phyloP scores from a whole-genome alignment of 2,797 vertebrate species.

The Picus viridis region DNA sequence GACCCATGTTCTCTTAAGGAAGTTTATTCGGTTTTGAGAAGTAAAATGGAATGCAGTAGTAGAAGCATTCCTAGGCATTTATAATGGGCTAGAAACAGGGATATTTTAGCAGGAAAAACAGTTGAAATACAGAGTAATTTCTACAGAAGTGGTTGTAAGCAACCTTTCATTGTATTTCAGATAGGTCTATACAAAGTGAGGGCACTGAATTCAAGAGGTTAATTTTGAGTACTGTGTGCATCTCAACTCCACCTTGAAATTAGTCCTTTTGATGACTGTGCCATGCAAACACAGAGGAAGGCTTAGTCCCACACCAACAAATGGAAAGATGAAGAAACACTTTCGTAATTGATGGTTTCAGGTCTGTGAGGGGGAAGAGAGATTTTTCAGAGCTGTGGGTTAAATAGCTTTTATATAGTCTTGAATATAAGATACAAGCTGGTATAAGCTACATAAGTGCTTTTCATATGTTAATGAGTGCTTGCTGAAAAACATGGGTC shows the following conservation, averaged over 20 bases:
- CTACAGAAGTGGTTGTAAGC: not conserved
- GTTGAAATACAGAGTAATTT: not conserved
- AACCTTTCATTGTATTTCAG: not conserved
- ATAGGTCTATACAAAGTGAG: not conserved
- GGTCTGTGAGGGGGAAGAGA: not conserved
- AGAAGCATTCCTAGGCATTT: slow-evolving; percentile 24
- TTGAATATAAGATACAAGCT: not conserved
- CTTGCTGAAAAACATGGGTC: not conserved
- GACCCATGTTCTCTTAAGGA: not conserved
- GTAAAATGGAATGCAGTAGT: slow-evolving; percentile 27
- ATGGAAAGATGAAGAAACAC: not conserved
- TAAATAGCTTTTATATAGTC: not conserved
- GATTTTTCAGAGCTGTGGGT: not conserved
- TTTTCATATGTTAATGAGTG: not conserved
- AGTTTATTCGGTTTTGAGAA: slow-evolving; percentile 46
- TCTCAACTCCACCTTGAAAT: not conserved
- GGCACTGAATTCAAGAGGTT: not conserved
- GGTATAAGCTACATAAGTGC: not conserved
- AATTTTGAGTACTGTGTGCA: fast-evolving
- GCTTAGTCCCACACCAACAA: not conserved
- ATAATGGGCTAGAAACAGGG: not conserved
- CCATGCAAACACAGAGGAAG: not conserved
- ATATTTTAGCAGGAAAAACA: not conserved
- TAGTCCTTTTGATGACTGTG: not conserved
- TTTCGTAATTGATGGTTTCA: not conserved